Base-by-base conservation (phyloP, 2,113 vertebrate genomes). In the Aplodontia rufa region DNA sequence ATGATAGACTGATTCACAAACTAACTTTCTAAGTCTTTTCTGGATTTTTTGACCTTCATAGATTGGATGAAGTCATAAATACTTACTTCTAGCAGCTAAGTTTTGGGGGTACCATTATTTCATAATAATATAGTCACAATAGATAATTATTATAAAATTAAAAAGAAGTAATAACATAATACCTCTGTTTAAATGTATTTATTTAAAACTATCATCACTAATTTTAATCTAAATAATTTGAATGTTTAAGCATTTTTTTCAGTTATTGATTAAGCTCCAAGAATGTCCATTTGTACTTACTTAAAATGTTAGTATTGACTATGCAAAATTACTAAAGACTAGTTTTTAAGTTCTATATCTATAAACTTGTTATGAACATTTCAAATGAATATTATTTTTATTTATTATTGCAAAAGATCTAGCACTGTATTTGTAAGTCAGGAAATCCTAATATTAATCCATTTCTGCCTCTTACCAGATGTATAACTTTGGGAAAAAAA, bases 111-210 rank as follows among this genome's bases (percentile, higher is more conserved):
- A n/a, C n/a, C n/a, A n/a, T n/a, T n/a, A n/a, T n/a, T n/a, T n/a
- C n/a, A n/a, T n/a, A n/a, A n/a, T n/a, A n/a, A n/a, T n/a, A n/a
- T n/a, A n/a, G n/a, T n/a, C n/a, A 13, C 22, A 93, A 84, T 24
- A 72, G 40, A 76, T 51, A 79, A 76, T 87, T 58, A 47, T 58
- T 89, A 51, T 80, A 84, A 55, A 30, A 80, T 89, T 69, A 32
- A 75, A 96, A 68, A 28, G 45, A 53, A 4, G 1, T 62, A 35
- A 60, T 53, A 64, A 37, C 35, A 3, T 12, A 81, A 82, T 68
- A 96, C 75, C 97, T 97, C 98, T 99, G 98, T 98, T 99, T 99
- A 98, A 99, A 99, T 99, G 98, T 98, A 68, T 97, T 98, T 98
- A 98, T 98, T 99, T 98, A 98, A 97, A 98, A 97, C 71, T 96